Evolutionary conservation across 2,113 vertebrate genomes (phyloP).

Genomic region (Neotoma lepida): DNA sequence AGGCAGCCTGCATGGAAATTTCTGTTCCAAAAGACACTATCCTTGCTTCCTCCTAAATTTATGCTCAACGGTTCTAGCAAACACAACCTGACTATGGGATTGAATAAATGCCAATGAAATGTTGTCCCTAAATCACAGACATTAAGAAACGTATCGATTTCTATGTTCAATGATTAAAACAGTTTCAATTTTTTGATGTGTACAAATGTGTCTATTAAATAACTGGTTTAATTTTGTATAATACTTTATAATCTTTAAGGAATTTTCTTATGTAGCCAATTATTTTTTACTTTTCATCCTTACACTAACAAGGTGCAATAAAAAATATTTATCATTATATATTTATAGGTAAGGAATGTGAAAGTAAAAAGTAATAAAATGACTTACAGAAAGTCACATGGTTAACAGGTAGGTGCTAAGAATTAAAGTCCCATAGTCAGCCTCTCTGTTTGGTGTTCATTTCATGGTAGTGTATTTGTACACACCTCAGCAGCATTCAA

Average conservation of each 20-base stretch:
- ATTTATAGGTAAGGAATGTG: not conserved
- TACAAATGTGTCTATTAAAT: not conserved
- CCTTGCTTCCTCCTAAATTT: not conserved
- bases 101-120: not conserved
- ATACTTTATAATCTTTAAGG: not conserved
- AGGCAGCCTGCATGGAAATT: not conserved
- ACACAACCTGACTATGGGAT: not conserved
- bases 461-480: not conserved
- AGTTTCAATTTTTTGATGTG: not conserved
- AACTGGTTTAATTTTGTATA: not conserved
- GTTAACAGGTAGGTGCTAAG: not conserved
- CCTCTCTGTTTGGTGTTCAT: not conserved
- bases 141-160: not conserved
- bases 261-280: not conserved
- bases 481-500: not conserved
- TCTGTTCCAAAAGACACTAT: not conserved
- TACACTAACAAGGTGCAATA: not conserved
- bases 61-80: not conserved
- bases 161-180: not conserved
- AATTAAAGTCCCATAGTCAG: not conserved
- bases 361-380: not conserved
- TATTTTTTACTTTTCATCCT: not conserved
- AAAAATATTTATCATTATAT: not conserved
- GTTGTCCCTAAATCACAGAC: not conserved
- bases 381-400: not conserved